Base-by-base conservation (phyloP, 2,888 invertebrate species). In the Luffia ferchaultella region DNA sequence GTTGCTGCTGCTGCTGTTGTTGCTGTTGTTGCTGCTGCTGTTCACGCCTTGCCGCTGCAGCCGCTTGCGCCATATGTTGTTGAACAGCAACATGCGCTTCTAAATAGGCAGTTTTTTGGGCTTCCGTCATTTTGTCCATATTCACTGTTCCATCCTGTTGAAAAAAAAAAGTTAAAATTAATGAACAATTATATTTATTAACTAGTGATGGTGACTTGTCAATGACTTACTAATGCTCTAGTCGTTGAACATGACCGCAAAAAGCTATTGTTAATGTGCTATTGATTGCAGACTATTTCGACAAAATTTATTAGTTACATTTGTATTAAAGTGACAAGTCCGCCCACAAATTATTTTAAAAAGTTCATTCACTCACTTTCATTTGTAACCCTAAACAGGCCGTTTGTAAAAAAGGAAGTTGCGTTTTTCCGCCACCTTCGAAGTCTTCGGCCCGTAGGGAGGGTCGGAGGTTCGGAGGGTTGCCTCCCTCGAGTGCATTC, bases 81-180 rank as follows among this genome's bases (percentile, higher is more conserved):
- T 91, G 91, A 50, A 91, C 89, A 53, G 90, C 90, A 67, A 90
- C 90, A 68, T 89, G 90, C 53, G 91, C 90, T 73, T 91, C 91
- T 57, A 90, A 77, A 65, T 91, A 91, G 50, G 90, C 89, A 55
- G 90, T 88, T 73, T 91, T 90, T 70, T 90, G 91, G 59, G 86
- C 89, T 74, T 87, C 89, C 59, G 88, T 89, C 90, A 91, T 91
- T 72, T 91, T 91, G 64, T 91, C 90, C 86, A 90, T 90, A 63
- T 90, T 90, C 57, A 88, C 88, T 55, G 88, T 88, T 57, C 87
- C 88, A 71, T 86, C 87, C 90, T 90, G 62, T 44, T 53, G 48
- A 48, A 51, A 52, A 53, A 40, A 53, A 20, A 42, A 18, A 12
- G 17, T 20, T 19, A 30, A 15, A 7, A 18, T 40, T 40, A 9